phyloP scores from a whole-genome alignment of 1,140 invertebrate species.

The Lethrus apterus region DNA sequence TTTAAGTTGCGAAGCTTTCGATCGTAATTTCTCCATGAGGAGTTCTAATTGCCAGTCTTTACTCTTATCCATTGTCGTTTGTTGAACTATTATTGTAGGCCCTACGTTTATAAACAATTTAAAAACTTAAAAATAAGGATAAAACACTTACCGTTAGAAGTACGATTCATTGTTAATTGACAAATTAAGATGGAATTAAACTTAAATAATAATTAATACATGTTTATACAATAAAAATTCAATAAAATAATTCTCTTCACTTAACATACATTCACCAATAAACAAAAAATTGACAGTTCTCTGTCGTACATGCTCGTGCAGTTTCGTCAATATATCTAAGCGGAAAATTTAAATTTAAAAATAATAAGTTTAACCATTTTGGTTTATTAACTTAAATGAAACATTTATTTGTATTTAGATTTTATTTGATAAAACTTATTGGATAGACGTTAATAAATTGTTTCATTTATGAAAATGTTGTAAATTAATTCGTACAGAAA shows the following conservation, averaged over 20 bases:
- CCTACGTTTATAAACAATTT: constrained; percentile 18
- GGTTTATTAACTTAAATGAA: too few species aligned
- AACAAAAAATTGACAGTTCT: constrained; percentile 13
- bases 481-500: too few species aligned
- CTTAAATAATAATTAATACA: not conserved
- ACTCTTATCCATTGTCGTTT: constrained; percentile 46
- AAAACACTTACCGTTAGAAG: constrained; percentile 17
- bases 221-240: constrained; percentile 3
- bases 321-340: too few species aligned
- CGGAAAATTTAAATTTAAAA: too few species aligned
- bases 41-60: constrained; percentile 72
- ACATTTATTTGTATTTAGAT: too few species aligned
- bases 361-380: too few species aligned
- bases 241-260: not conserved
- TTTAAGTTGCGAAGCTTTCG: constrained; percentile 64
- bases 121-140: not conserved
- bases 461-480: too few species aligned
- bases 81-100: constrained; percentile 10
- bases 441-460: too few species aligned
- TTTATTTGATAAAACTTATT: too few species aligned
- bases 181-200: not conserved
- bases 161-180: constrained; percentile 17
- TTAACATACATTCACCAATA: constrained; percentile 9
- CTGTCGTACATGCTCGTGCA: too few species aligned
- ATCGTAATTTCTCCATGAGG: constrained; percentile 81